Base-by-base conservation (phyloP, 2,113 vertebrate species). In the Solea solea region DNA sequence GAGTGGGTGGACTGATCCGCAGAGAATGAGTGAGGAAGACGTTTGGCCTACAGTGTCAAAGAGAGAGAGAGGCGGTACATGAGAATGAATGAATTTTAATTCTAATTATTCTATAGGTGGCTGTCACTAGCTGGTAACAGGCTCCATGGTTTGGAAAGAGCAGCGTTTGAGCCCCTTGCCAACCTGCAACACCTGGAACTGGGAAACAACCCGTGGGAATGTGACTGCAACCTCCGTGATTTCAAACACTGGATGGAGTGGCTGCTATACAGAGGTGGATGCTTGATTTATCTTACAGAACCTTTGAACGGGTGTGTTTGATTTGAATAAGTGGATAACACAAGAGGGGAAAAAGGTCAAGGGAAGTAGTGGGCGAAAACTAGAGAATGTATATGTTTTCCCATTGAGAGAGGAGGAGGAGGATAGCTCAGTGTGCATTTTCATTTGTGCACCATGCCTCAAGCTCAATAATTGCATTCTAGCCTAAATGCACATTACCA, bases 181-280 rank as follows among this genome's bases (percentile, higher is more conserved):
- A 95, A 95, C 86, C 93, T 99, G 48, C 97, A 96, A 90, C 94
- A 94, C 16, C 93, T 99, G 77, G 95, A 97, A 83, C 92, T 99
- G 3, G 96, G 97, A 58, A 96, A 96, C 16, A 99, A 99, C 81
- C 98, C 97, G 52, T 99, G 98, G 98, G 97, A 98, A 74, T 99
- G 98, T 0, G 97, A 99, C 90, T 99, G 98, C 91, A 97, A 96
- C 90, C 94, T 99, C 40, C 94, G 97, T 0, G 97, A 97, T 74
- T 98, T 99, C 93, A 99, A 98, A 84, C 96, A 98, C 92, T 99
- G 98, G 98, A 96, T 99, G 92, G 98, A 99, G 82, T 99, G 98
- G 98, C 96, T 99, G 74, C 95, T 97, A 65, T 99, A 99, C 77
- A 88, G 97, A 96, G 98, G 98, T 98, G 70, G 80, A 69, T 27